Percentiles rank a stretch among this genome's conserved stretches.
Conservation (phyloP, 2,888 invertebrate species). For the Polydesmus complanatus region DNA sequence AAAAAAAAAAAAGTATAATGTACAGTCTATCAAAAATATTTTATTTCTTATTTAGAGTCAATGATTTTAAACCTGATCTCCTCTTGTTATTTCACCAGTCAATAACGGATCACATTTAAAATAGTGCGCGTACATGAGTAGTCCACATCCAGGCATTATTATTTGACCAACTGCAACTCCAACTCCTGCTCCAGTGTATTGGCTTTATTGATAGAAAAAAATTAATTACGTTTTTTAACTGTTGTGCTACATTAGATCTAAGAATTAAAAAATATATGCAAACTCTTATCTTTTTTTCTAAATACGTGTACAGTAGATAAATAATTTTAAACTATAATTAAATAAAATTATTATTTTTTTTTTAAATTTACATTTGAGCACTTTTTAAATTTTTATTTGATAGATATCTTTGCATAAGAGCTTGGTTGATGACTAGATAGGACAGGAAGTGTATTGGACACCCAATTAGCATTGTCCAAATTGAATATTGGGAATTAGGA, state of each 20-base stretch:
- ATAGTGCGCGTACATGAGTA: constrained; percentile 6
- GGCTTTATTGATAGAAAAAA: too few species aligned
- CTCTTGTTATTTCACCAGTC: not conserved
- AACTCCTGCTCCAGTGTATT: too few species aligned
- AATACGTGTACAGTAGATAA: too few species aligned
- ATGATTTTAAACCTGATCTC: constrained; percentile 1
- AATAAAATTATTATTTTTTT: too few species aligned
- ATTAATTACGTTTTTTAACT: too few species aligned
- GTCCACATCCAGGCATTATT: not conserved
- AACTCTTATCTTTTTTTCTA: too few species aligned
- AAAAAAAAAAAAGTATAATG: too few species aligned
- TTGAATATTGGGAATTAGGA: not conserved
- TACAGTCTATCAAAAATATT: too few species aligned
- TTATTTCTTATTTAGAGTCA: too few species aligned
- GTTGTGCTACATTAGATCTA: too few species aligned
- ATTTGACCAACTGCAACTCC: not conserved
- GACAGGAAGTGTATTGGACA: not conserved
- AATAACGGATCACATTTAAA: constrained; percentile 8
- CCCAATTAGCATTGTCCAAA: constrained; percentile 5
- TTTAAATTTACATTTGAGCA: not conserved
- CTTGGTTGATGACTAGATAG: not conserved
- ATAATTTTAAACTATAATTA: too few species aligned
- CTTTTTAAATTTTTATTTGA: not conserved
- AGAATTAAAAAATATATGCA: too few species aligned
- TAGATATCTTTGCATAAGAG: not conserved